Percentiles rank a stretch among this genome's conserved stretches.
Conservation (phyloP, 2,888 invertebrate species). For the Epirrita christyi region DNA sequence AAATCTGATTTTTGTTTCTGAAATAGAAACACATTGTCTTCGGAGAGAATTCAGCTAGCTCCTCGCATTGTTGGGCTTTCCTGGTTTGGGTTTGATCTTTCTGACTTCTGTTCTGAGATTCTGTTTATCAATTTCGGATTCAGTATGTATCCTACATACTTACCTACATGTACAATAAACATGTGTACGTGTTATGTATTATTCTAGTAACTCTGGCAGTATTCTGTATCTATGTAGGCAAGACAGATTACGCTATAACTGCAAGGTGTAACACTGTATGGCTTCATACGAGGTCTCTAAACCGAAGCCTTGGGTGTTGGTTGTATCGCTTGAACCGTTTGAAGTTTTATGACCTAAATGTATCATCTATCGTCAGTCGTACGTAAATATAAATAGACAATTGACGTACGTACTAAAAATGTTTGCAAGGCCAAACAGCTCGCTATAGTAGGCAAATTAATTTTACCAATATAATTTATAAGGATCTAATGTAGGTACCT, state of each 20-base stretch:
- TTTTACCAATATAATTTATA: no score
- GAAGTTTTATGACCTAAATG: slow-evolving; percentile 17
- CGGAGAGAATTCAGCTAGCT: neutral
- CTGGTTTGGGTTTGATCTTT: neutral
- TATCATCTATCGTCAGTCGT: neutral
- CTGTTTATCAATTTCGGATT: no score
- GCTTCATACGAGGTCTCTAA: slow-evolving; percentile 67
- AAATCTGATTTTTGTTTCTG: neutral
- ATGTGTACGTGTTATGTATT: no score
- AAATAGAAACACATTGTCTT: no score
- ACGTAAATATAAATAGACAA: neutral
- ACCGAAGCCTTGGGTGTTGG: slow-evolving; percentile 45
- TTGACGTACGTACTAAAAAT: slow-evolving; percentile 3
- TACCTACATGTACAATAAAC: no score
- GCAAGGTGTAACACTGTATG: slow-evolving; percentile 54
- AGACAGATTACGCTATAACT: slow-evolving; percentile 48
- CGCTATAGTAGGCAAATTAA: no score
- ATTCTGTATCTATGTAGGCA: slow-evolving; percentile 16
- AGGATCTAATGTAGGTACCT: no score
- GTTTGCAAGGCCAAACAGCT: neutral
- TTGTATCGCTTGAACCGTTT: slow-evolving; percentile 25
- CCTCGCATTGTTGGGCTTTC: neutral
- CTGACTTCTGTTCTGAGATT: no score
- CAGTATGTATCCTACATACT: no score
- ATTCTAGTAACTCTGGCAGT: neutral